Base-by-base conservation (phyloP, 2,888 invertebrate genomes). In the Pasiphila rectangulata region DNA sequence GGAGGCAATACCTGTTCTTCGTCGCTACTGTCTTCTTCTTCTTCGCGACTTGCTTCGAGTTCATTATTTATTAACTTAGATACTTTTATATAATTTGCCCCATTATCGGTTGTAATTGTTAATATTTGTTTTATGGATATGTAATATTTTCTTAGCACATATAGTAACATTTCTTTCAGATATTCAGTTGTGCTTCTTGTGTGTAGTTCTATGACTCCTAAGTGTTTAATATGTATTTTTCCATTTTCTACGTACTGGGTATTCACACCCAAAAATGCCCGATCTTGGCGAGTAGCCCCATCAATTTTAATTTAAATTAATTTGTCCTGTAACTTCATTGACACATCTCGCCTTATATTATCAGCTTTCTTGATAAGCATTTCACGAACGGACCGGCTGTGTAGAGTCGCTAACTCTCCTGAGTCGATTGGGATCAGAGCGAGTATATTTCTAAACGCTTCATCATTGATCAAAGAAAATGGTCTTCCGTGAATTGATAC, bases 401-500 rank as follows among this genome's bases (percentile, higher is more conserved):
- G 21, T 21, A 21, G 21, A 3, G 21, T 21, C 21, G n/a, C n/a
- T 21, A 21, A 21, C 21, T 21, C 21, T 21, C 21, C 21, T 21
- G 21, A 3, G 21, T 21, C 21, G 21, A 21, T 21, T 20, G 37
- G 45, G 7, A 50, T 37, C 27, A 50, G 21, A 4, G 35, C 25
- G 12, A 50, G 17, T 27, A 50, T 23, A 27, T 52, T 52, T 35
- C 46, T 29, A 20, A 52, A 48, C 21, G 48, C 39, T 4, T 41
- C 17, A 24, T 52, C 45, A 13, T 51, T 20, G 5, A 51, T 25
- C 23, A 51, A 10, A 1, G 46, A 45, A 35, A 52, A 48, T 21
- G 48, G 52, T 27, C 47, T 43, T 15, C 51, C 51, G 24, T 52
- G 47, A 23, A 52, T 12, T 3, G 51, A 24, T 9, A 47, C 42